Evolutionary conservation across 2,888 invertebrate genomes (phyloP).

Genomic region (Metalampra italica): DNA sequence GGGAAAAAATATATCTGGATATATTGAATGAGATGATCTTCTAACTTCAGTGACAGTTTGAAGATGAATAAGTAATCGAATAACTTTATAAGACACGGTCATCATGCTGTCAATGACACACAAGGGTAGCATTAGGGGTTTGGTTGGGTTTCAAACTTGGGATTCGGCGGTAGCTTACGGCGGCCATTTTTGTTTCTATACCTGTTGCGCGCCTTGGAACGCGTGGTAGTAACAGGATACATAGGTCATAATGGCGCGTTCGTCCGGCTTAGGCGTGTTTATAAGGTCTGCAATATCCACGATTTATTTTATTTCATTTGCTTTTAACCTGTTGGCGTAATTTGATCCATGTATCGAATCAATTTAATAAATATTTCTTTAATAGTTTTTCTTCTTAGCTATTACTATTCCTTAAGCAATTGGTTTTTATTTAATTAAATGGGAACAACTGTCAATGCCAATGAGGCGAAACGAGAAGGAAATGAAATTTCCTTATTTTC

Average conservation of each 20-base stretch:
- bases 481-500: too few relatives aligned
- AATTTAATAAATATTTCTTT: not conserved
- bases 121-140: conserved; percentile 68
- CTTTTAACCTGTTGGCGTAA: not conserved
- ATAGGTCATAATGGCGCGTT: conserved; percentile 99
- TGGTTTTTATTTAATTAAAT: too few relatives aligned
- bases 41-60: too few relatives aligned
- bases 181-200: conserved; percentile 65
- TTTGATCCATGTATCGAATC: not conserved
- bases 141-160: conserved; percentile 42
- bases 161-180: conserved; percentile 51
- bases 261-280: conserved; percentile 99
- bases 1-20: not conserved
- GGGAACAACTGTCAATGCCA: too few relatives aligned
- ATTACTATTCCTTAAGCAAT: too few relatives aligned
- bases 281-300: conserved; percentile 92
- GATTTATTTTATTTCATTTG: conserved; percentile 9
- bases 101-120: conserved; percentile 75
- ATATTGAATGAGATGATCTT: not conserved
- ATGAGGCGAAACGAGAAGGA: too few relatives aligned
- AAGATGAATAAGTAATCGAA: too few relatives aligned
- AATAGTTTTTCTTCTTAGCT: not conserved
- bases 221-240: conserved; percentile 99
- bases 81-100: conserved; percentile 16
- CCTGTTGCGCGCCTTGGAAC: conserved; percentile 99